A percentile compares a stretch with the other conserved stretches of the same genome.
Conservation (phyloP, 1,140 invertebrate genomes). For the Macrostomum lignano region DNA sequence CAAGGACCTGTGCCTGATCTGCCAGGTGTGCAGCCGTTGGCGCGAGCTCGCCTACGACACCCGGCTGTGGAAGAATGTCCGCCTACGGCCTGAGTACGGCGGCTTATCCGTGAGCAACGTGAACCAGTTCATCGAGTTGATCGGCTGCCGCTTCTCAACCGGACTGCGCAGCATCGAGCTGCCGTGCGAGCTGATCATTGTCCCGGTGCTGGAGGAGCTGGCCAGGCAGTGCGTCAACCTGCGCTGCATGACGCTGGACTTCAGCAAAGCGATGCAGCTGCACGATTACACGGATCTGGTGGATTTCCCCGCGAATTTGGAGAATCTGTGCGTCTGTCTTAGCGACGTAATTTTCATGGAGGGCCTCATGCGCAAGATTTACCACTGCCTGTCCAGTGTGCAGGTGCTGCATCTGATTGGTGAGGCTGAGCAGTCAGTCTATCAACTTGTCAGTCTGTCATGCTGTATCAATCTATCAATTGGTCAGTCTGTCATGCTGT, state of each 20-base stretch:
- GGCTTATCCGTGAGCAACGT: conserved; percentile 39
- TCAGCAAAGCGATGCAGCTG: conserved; percentile 63
- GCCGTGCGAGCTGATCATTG: conserved; percentile 84
- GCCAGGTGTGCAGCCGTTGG: conserved; percentile 67
- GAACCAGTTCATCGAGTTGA: too few relatives aligned
- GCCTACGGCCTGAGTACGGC: conserved; percentile 71
- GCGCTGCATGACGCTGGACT: conserved; percentile 84
- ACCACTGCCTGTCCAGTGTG: conserved; percentile 95
- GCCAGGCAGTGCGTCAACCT: conserved; percentile 84
- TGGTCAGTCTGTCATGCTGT: too few relatives aligned
- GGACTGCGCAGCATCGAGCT: too few relatives aligned
- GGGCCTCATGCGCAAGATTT: conserved; percentile 98
- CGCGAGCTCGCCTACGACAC: conserved; percentile 71
- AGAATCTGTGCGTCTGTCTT: conserved; percentile 78
- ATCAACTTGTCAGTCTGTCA: too few relatives aligned
- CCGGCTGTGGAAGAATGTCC: conserved; percentile 72
- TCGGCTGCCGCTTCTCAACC: too few relatives aligned
- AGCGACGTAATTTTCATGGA: conserved; percentile 99
- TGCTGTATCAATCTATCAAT: too few relatives aligned
- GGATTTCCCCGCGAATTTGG: conserved; percentile 82
- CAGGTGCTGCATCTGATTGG: conserved; percentile 89
- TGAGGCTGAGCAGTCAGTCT: too few relatives aligned
- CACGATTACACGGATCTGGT: conserved; percentile 56
- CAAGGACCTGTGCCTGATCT: conserved; percentile 59
- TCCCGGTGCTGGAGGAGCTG: conserved; percentile 79